Conservation (phyloP, 2,797 vertebrate species). For the Notolepis coatsorum region DNA sequence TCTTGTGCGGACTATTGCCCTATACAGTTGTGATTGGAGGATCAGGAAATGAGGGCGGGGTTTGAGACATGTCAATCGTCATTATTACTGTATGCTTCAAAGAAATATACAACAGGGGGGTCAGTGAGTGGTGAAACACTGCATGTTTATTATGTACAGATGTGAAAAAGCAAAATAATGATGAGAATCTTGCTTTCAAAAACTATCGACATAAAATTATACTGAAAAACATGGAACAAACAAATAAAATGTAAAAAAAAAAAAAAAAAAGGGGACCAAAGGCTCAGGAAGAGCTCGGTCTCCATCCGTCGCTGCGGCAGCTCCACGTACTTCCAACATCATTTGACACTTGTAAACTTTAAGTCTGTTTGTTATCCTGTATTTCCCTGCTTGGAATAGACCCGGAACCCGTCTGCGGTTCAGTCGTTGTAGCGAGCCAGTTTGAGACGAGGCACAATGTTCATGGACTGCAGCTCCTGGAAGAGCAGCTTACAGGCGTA, state of each 20-base stretch:
- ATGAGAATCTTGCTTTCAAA: constrained; percentile 10
- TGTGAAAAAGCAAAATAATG: constrained; percentile 18
- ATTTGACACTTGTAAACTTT: constrained; percentile 7
- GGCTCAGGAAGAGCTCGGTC: not conserved
- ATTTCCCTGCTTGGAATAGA: constrained; percentile 29
- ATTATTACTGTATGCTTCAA: no score
- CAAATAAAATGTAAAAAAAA: constrained; percentile 10
- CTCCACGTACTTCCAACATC: not conserved
- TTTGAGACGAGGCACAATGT: constrained; percentile 97
- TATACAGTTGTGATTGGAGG: no score
- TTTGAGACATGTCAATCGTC: no score
- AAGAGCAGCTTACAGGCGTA: constrained; percentile 99
- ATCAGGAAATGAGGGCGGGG: no score
- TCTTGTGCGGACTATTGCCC: no score
- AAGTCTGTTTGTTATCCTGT: constrained; percentile 19
- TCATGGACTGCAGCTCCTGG: constrained; percentile 99
- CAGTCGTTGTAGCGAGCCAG: constrained; percentile 96
- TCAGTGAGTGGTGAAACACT: no score
- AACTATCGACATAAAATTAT: constrained; percentile 13
- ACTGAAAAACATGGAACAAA: not conserved
- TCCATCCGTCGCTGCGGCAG: not conserved
- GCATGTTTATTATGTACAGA: constrained; percentile 73
- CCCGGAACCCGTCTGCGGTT: constrained; percentile 34
- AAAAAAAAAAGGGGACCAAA: constrained; percentile 22
- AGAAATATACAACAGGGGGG: constrained; percentile 32